Evolutionary conservation across 2,113 vertebrate species (phyloP), one percentile per base, ranked within the genome.

Genomic region (Cepphus grylle): DNA sequence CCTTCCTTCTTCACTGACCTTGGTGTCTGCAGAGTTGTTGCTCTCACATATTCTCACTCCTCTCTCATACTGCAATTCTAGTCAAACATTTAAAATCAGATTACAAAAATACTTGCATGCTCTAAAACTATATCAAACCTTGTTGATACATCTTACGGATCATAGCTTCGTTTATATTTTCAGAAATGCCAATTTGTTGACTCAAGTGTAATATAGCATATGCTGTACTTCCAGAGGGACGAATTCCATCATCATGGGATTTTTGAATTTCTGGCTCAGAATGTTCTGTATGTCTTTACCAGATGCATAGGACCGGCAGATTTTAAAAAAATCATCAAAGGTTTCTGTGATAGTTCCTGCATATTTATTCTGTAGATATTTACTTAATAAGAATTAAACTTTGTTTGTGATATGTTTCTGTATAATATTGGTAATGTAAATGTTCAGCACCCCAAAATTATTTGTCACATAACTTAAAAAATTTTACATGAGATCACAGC

Each of bases 171-270:
- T 95, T 53, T 85, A 8, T 88, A 30, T 82, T 92, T 82, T 66
- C 43, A 92, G 66, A 95, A 96, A 92, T 90, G 71, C 76, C 80
- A 91, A 49, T 93, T 88, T 92, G 86, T 94, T 94, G 71, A 94
- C 80, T 92, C 40, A 85, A 94, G 36, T 76, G 61, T 78, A 81
- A 30, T 79, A 76, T 52, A 93, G n/a, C 84, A 93, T 92, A 85
- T 96, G 89, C 38, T 96, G 49, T 55, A 50, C 20, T 91, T 93
- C 77, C 84, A 87, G 70, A 77, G 29, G 32, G 40, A 93, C 77
- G 42, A 76, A 87, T 91, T 94, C 49, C n/a, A 85, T 87, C n/a
- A 0, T 80, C 53, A 86, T 76, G 59, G 58, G 70, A 45, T 76
- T 95, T 95, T 85, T 73, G 42, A 53, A 62, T 91, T 91, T 94